Conservation (phyloP, 2,797 vertebrate species). For the Pangasius larnaudii region DNA sequence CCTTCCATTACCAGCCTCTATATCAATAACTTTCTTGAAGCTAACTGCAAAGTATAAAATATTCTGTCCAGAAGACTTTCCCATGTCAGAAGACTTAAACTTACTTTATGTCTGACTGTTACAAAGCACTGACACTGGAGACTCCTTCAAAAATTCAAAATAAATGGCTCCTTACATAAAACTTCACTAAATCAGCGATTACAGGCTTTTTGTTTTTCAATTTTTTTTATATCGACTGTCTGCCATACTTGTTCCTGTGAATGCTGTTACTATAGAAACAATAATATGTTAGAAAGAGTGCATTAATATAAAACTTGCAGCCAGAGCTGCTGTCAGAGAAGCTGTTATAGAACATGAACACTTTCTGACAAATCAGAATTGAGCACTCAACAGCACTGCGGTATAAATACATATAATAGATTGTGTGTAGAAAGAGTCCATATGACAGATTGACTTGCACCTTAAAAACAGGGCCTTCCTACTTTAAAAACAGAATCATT, state of each 20-base stretch:
- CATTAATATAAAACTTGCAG: background rate
- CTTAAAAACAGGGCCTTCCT: conserved; percentile 18
- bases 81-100: background rate
- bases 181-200: background rate
- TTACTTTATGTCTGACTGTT: background rate
- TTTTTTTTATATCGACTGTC: background rate
- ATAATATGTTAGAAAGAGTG: background rate
- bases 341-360: background rate
- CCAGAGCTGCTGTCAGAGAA: background rate
- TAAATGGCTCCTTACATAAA: background rate
- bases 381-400: conserved; percentile 9
- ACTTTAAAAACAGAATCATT: conserved; percentile 28
- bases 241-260: background rate
- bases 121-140: background rate
- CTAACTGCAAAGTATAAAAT: background rate
- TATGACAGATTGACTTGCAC: conserved; percentile 16
- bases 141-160: background rate
- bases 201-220: background rate
- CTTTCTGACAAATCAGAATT: conserved; percentile 8
- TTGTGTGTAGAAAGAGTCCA: conserved; percentile 13
- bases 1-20: background rate
- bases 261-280: background rate
- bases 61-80: background rate
- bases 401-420: background rate
- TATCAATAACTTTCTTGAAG: background rate